phyloP scores from a whole-genome alignment of 2,797 vertebrate genomes.

The Enteromius treurensis region DNA sequence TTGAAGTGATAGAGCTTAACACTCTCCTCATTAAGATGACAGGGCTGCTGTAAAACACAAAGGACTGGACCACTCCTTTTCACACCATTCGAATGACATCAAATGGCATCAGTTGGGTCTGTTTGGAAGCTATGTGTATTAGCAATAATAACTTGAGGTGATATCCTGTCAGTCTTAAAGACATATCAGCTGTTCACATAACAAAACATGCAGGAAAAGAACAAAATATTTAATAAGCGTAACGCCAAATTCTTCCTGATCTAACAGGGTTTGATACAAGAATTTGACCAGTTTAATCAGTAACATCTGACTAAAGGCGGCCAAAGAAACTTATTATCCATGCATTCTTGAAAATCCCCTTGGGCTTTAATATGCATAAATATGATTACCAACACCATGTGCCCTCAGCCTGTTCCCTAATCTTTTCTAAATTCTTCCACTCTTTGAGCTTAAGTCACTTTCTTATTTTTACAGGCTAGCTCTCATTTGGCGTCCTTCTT shows the following conservation, averaged over 20 bases:
- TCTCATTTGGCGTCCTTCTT: conserved; percentile 17
- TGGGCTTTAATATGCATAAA: conserved; percentile 46
- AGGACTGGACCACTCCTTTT: conserved; percentile 65
- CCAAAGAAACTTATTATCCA: conserved; percentile 37
- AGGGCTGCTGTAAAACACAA: conserved; percentile 71
- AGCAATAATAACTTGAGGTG: neutral
- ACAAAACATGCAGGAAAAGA: neutral
- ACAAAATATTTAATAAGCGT: neutral
- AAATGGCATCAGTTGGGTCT: conserved; percentile 30
- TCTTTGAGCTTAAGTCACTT: conserved; percentile 40
- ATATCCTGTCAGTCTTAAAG: neutral
- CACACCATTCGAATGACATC: conserved; percentile 51
- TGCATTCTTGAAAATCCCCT: conserved; percentile 34
- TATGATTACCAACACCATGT: conserved; percentile 48
- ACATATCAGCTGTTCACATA: neutral
- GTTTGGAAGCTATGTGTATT: conserved; percentile 26
- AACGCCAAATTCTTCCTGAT: conserved; percentile 12
- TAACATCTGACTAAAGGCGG: conserved; percentile 40
- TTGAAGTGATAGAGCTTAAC: conserved; percentile 80
- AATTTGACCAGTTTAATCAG: conserved; percentile 38
- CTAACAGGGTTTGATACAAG: conserved; percentile 7
- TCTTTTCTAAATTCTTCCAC: conserved; percentile 43
- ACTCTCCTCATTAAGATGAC: conserved; percentile 71
- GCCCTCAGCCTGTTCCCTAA: conserved; percentile 41
- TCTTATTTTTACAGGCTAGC: conserved; percentile 25